phyloP scores from a whole-genome alignment of 2,888 invertebrate genomes.

The Meteorus colon region DNA sequence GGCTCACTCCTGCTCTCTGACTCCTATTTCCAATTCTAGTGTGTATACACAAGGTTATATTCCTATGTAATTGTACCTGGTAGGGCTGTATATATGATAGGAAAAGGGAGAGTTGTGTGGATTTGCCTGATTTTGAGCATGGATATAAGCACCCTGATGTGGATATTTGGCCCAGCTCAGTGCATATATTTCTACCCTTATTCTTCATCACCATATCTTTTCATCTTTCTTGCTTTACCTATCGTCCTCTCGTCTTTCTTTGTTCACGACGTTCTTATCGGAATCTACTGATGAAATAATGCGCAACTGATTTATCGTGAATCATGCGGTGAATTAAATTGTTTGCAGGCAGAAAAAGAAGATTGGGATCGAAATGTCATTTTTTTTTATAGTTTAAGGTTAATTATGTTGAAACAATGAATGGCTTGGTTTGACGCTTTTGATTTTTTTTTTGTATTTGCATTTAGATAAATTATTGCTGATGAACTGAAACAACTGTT shows the following conservation, averaged over 20 bases:
- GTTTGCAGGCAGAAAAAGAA: no score
- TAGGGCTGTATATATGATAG: not conserved
- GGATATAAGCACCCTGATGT: conserved; percentile 12
- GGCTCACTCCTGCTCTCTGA: conserved; percentile 35
- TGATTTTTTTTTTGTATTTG: no score
- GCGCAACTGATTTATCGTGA: conserved; percentile 28
- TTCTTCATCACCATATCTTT: not conserved
- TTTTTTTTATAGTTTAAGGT: no score
- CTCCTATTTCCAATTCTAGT: conserved; percentile 14
- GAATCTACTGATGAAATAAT: not conserved
- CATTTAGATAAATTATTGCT: no score
- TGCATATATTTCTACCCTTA: not conserved
- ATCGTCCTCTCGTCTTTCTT: not conserved
- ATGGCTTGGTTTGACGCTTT: no score
- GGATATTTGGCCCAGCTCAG: conserved; percentile 2
- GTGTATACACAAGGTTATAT: not conserved
- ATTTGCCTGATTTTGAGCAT: conserved; percentile 22
- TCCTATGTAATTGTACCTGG: not conserved
- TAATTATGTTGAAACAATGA: no score
- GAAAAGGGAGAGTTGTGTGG: conserved; percentile 12
- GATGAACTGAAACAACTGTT: no score
- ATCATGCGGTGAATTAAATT: not conserved
- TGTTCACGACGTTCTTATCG: not conserved
- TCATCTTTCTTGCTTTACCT: not conserved
- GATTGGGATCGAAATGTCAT: no score